Percentiles rank a stretch among this genome's conserved stretches.
These are phyloP conservation scores for Garrulus glandarius DNA, from an alignment of 2,797 vertebrate species.

Conservation along the genomic window DNA sequence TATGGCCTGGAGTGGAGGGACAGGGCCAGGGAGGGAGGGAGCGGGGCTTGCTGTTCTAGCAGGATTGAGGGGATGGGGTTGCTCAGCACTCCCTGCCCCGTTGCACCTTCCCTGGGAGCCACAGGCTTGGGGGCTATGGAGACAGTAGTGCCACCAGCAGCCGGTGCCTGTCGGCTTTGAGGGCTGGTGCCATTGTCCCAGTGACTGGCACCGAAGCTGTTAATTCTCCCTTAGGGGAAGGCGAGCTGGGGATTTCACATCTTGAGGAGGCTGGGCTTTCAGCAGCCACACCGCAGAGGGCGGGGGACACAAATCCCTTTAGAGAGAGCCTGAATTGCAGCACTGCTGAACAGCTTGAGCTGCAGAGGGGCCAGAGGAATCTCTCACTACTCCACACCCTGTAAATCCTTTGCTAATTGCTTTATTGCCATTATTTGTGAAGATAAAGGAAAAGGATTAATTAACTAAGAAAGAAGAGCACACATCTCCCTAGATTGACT, in stretches of 20 bases:
- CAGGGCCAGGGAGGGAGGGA: neutral
- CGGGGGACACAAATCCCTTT: neutral
- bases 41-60: neutral
- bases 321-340: neutral
- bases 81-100: neutral
- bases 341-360: slow-evolving; percentile 11
- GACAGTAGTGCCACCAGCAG: neutral
- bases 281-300: neutral
- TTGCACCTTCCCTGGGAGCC: neutral
- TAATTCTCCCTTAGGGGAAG: neutral
- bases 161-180: neutral
- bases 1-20: neutral
- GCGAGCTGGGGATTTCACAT: neutral
- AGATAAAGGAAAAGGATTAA: slow-evolving; percentile 59
- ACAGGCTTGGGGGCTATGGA: neutral
- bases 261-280: neutral
- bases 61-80: neutral
- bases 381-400: slow-evolving; percentile 39
- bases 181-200: neutral
- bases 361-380: slow-evolving; percentile 14
- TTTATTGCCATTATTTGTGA: slow-evolving; percentile 58
- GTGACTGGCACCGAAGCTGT: slow-evolving; percentile 1
- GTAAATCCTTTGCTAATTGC: slow-evolving; percentile 64
- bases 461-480: slow-evolving; percentile 35
- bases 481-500: slow-evolving; percentile 15